Evolutionary conservation across 37 sponge, comb jelly and placozoan genomes (phyloP).

Genomic region (Bolinopsis microptera): DNA sequence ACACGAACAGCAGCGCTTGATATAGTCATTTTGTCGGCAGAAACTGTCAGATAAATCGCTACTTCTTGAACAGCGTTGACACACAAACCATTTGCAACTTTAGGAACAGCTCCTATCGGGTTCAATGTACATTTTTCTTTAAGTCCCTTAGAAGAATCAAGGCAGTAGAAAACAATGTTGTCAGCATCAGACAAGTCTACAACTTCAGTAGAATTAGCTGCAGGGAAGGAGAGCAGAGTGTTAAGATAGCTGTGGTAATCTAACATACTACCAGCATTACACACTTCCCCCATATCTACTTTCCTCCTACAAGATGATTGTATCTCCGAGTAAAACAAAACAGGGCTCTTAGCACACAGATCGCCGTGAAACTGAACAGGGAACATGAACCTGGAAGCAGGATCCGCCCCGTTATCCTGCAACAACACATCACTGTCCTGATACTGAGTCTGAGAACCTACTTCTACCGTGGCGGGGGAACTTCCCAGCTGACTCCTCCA

Average conservation of each 20-base stretch:
- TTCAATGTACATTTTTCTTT: not conserved
- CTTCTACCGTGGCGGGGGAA: no score
- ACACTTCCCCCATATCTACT: not conserved
- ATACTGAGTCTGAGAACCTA: not conserved
- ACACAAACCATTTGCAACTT: not conserved
- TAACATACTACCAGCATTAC: not conserved
- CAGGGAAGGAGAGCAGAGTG: not conserved
- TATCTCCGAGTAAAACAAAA: constrained; percentile 21
- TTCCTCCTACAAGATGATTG: not conserved
- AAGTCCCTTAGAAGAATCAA: not conserved
- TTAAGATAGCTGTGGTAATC: not conserved
- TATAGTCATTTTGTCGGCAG: not conserved
- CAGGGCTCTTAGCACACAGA: constrained; percentile 42
- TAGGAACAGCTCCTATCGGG: not conserved
- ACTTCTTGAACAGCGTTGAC: not conserved
- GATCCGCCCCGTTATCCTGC: not conserved
- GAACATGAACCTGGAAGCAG: not conserved
- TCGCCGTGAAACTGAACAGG: constrained; percentile 10
- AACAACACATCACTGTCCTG: constrained; percentile 13
- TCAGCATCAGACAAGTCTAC: not conserved
- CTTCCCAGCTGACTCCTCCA: not conserved
- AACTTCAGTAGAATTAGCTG: not conserved
- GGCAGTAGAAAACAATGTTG: constrained; percentile 1
- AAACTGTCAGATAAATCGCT: not conserved
- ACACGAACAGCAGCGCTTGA: not conserved